A percentile compares a stretch with the other conserved stretches of the same genome.
These are phyloP conservation scores for Calliopum simillimum DNA, from an alignment of 2,888 invertebrate species.

Conservation along the genomic window DNA sequence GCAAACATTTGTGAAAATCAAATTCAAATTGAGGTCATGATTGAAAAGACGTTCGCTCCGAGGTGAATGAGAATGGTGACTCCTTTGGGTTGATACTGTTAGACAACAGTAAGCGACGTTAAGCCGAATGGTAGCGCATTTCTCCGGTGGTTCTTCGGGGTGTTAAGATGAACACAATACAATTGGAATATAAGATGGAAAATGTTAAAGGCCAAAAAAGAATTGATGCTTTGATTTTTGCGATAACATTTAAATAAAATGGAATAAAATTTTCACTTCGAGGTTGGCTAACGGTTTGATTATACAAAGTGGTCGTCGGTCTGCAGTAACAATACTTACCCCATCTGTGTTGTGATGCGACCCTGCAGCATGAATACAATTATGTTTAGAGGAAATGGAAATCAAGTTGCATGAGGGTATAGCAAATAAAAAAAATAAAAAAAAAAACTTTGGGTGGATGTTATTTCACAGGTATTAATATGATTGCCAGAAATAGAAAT, in stretches of 20 bases:
- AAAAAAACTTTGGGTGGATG: no score
- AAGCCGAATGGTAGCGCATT: neutral
- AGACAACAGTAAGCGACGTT: neutral
- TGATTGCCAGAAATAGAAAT: no score
- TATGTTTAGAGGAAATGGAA: no score
- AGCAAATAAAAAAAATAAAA: no score
- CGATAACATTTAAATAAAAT: constrained; percentile 23
- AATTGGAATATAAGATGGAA: neutral
- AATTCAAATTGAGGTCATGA: constrained; percentile 64
- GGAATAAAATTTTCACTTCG: constrained; percentile 16
- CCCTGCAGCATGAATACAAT: no score
- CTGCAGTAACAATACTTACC: no score
- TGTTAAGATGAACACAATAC: neutral
- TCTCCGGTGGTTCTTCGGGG: neutral
- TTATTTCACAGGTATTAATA: no score
- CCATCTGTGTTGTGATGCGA: no score
- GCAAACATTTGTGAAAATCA: constrained; percentile 47
- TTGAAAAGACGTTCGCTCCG: constrained; percentile 47
- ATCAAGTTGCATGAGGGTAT: no score
- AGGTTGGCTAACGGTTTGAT: constrained; percentile 14
- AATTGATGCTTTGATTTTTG: constrained; percentile 20
- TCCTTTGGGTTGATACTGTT: neutral
- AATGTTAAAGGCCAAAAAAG: constrained; percentile 25
- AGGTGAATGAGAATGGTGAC: neutral
- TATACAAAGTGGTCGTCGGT: constrained; percentile 11